Base-by-base conservation (phyloP, 2,888 invertebrate species). In the Thymelicus acteon region DNA sequence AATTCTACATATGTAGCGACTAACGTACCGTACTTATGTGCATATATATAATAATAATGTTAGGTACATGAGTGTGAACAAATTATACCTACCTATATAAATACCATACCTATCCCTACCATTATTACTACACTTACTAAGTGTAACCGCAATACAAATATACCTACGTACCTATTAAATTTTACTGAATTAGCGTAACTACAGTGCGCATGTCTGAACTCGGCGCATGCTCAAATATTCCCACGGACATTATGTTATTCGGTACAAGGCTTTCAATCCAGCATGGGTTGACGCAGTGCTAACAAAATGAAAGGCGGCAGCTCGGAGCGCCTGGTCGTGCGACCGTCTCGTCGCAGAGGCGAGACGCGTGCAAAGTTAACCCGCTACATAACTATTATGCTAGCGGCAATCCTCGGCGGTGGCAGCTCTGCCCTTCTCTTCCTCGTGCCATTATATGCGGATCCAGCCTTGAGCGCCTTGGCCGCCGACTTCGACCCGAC, bases 401-500 rank as follows among this genome's bases (percentile, higher is more conserved):
- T 94, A 15, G 92, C 92, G n/a, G 86, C 91, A 19, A 76, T 94
- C 24, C 84, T 94, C 24, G 87, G 92, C 4, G 93, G 93, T 7
- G 94, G 94, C 8, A 89, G 90, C 0, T 93, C 93, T 15, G 94
- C 94, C 0, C 82, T 94, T 1, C 87, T 94, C 0, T 94, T 94
- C 79, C 88, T 94, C 24, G 94, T 94, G 39, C 94, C 94, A 12
- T 79, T 94, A 12, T 94, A 93, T 79, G 94, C 94, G 52, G 94
- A 94, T 77, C 94, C 94, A 72, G 94, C 94, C 49, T 80, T 94
- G 71, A 95, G 95, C 79, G 95, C 96, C 19, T 85, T 96, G 74
- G 95, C 96, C 31, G 96, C 97, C 67, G 96, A 97, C 87, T 97
- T 97, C 87, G 95, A 96, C 74, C 95, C 96, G 12, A 93, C 95